phyloP scores from a whole-genome alignment of 2,797 vertebrate species.

The Characodon lateralis region DNA sequence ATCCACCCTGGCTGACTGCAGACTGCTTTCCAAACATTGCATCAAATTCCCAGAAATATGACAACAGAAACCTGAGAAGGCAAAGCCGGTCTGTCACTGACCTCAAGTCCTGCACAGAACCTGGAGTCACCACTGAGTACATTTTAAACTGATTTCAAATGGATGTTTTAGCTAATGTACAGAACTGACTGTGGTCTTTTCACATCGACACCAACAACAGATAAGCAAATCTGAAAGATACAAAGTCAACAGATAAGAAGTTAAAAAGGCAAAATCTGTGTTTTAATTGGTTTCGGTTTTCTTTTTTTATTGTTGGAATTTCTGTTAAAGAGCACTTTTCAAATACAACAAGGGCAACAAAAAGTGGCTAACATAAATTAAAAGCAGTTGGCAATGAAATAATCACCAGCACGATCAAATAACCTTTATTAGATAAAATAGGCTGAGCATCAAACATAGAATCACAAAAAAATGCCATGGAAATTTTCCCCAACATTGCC shows the following conservation, averaged over 20 bases:
- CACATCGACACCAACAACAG: neutral
- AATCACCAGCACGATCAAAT: no score
- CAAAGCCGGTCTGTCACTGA: conserved; percentile 42
- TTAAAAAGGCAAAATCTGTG: neutral
- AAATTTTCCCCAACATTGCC: neutral
- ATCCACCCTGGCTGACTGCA: conserved; percentile 62
- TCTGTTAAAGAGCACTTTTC: no score
- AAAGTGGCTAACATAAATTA: no score
- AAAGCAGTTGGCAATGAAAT: no score
- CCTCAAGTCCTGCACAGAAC: conserved; percentile 39
- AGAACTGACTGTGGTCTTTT: neutral
- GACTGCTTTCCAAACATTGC: conserved; percentile 72
- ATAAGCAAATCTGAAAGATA: neutral
- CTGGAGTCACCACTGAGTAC: conserved; percentile 16
- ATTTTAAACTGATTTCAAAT: conserved; percentile 31
- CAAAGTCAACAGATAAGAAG: neutral
- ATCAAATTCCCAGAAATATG: conserved; percentile 75
- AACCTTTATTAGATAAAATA: no score
- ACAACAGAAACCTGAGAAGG: conserved; percentile 66
- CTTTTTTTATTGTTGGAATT: no score
- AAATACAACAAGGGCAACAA: no score
- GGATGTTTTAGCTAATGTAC: neutral
- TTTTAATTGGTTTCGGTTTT: no score
- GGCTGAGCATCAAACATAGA: no score
- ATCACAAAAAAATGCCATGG: no score